These are phyloP conservation scores for Amaurobius ferox DNA, from an alignment of 2,888 invertebrate species.

Conservation along the genomic window DNA sequence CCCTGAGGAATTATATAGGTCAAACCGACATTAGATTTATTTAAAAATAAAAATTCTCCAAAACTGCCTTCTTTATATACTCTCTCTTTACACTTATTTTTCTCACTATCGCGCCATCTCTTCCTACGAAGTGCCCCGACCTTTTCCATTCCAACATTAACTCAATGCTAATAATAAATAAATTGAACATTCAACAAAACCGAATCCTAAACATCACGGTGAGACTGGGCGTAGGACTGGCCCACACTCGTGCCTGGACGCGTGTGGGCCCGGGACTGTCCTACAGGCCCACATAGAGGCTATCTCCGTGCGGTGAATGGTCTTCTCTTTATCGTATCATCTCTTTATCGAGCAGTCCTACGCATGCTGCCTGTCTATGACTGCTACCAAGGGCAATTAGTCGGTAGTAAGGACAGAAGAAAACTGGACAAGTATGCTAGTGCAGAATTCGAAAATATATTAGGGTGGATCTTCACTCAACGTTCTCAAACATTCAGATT, in stretches of 20 bases:
- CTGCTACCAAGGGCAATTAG: neutral
- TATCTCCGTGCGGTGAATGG: neutral
- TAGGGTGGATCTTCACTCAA: no score
- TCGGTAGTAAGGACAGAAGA: neutral
- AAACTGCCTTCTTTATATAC: no score
- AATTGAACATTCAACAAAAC: slow-evolving; percentile 2
- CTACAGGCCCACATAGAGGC: slow-evolving; percentile 6
- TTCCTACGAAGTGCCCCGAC: slow-evolving; percentile 3
- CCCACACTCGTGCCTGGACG: neutral
- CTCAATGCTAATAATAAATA: neutral
- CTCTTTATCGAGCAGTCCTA: neutral
- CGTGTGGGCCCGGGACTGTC: neutral
- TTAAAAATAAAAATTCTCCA: no score
- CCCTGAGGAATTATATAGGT: no score
- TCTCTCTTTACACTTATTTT: no score
- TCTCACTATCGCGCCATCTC: no score
- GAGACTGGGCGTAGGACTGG: neutral
- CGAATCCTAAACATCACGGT: neutral
- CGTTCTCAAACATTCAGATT: no score
- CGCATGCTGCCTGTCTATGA: neutral
- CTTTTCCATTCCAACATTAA: neutral
- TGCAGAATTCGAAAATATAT: no score
- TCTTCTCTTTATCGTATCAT: neutral
- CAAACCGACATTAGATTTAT: no score
- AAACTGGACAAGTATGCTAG: no score